Evolutionary conservation across 2,888 invertebrate species (phyloP), one percentile per base, ranked within the genome.

Genomic region (Latrodectus elegans): DNA sequence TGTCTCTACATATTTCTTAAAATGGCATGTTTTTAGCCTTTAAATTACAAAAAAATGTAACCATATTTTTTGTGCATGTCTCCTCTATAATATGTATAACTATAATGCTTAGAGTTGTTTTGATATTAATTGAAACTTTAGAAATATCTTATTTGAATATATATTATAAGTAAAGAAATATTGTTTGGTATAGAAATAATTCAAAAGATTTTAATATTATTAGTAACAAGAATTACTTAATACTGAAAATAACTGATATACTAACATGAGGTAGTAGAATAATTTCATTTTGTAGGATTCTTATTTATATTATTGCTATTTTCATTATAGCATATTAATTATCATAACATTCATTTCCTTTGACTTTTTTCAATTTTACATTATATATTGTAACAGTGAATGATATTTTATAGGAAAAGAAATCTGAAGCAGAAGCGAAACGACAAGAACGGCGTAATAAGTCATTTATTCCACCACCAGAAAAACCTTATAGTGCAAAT

Each of bases 381-480:
- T 75, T 78, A 8, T 80, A 91, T 38, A 38, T 38, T 15, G 6
- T 15, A 60, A 15, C 12, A 15, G 9, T 15, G 26, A 67, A 55
- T 10, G 65, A 53, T 55, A 10, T n/a, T 17, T 82, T 79, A 9
- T 80, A 91, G 91, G 91, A 90, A 83, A 91, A 91, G 76, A 91
- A 91, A 87, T 90, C 90, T 67, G 90, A 90, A 91, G 95, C 95
- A 3, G 94, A 95, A 72, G 95, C 95, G 90, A 94, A 94, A 83
- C 94, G 95, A 90, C 95, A 96, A 89, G 96, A 96, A 91, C 95
- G 94, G 90, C 94, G 97, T 90, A 95, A 95, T 89, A 94, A 95
- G 92, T 95, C 95, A 88, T 98, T 96, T 92, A 93, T 97, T 90
- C 96, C 97, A 75, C 98, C 97, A 0, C 93, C 94, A 90, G 97